phyloP scores from a whole-genome alignment of 2,888 invertebrate genomes.

The Dasysyrphus tricinctus region DNA sequence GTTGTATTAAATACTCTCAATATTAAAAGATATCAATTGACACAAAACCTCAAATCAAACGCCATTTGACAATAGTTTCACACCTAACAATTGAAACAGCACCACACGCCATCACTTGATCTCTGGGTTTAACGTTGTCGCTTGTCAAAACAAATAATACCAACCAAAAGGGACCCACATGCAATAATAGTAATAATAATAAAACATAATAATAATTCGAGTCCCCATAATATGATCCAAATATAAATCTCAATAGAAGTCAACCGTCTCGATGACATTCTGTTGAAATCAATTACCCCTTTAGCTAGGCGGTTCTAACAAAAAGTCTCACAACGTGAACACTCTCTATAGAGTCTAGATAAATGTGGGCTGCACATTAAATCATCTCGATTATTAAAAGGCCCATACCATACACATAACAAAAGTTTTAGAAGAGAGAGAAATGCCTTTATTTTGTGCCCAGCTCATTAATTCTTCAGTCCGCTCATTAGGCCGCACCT shows the following conservation, averaged over 20 bases:
- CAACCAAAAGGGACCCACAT: conserved; percentile 40
- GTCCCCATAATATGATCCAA: conserved; percentile 38
- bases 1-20: neutral
- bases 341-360: neutral
- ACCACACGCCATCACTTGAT: conserved; percentile 47
- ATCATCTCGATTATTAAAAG: conserved; percentile 50
- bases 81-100: conserved; percentile 50
- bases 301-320: conserved; percentile 50
- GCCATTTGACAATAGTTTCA: conserved; percentile 55
- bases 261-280: conserved; percentile 69
- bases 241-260: conserved; percentile 61
- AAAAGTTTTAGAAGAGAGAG: conserved; percentile 17
- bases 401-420: conserved; percentile 2
- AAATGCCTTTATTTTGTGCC: conserved; percentile 59
- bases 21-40: conserved; percentile 46
- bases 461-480: conserved; percentile 60
- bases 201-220: conserved; percentile 38
- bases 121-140: conserved; percentile 43
- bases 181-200: conserved; percentile 13
- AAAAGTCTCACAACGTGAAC: conserved; percentile 56
- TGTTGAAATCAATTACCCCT: conserved; percentile 72
- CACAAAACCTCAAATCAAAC: conserved; percentile 39
- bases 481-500: conserved; percentile 72
- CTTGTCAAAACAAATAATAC: conserved; percentile 60
- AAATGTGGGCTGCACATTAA: conserved; percentile 68